Conservation (phyloP, 2,797 vertebrate species). For the Odontamblyopus rebecca region DNA sequence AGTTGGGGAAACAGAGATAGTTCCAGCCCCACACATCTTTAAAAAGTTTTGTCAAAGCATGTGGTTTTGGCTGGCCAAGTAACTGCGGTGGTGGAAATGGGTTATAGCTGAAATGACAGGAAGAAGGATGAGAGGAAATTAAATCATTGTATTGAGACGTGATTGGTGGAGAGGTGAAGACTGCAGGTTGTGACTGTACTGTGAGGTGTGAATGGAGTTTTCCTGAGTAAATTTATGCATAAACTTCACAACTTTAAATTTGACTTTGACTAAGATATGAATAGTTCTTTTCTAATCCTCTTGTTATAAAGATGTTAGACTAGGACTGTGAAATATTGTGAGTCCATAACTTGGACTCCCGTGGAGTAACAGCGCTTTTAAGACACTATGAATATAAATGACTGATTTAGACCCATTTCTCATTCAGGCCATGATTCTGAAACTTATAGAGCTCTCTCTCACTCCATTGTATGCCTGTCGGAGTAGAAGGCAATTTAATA, state of each 20-base stretch:
- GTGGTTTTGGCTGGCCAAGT: too few species aligned
- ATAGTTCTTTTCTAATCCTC: constrained; percentile 27
- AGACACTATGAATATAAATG: constrained; percentile 63
- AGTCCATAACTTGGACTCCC: constrained; percentile 49
- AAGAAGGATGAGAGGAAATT: background rate
- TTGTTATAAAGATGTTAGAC: constrained; percentile 32
- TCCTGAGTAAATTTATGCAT: background rate
- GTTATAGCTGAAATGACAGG: background rate
- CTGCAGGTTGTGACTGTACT: background rate
- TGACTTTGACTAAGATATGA: background rate
- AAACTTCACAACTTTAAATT: constrained; percentile 24
- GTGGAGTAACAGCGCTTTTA: constrained; percentile 41
- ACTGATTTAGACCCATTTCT: constrained; percentile 43
- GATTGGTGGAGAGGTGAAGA: too few species aligned
- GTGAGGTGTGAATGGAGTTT: background rate
- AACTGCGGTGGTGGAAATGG: background rate
- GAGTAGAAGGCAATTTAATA: constrained; percentile 10
- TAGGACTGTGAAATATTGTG: constrained; percentile 26
- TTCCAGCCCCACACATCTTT: too few species aligned
- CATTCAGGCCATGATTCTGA: constrained; percentile 43
- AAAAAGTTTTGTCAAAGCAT: too few species aligned
- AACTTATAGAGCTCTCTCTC: constrained; percentile 15
- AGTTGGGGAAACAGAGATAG: too few species aligned
- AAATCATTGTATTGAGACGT: background rate
- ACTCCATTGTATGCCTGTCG: background rate